Base-by-base conservation (phyloP, 2,113 vertebrate genomes). In the Callaeas wilsoni region DNA sequence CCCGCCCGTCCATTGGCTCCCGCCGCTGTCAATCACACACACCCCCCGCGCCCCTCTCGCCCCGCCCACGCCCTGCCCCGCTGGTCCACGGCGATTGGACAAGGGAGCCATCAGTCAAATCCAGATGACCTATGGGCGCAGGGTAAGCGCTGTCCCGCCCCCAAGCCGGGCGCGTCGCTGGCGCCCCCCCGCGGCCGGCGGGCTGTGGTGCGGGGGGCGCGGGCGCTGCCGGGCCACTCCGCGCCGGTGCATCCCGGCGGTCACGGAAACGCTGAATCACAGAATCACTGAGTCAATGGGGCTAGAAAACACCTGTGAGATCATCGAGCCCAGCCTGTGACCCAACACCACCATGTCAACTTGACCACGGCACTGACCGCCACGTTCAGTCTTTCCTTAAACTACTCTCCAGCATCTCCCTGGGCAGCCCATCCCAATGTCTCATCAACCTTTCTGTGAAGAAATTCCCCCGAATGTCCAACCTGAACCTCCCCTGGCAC, bases 41-140 rank as follows among this genome's bases (percentile, higher is more conserved):
- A 83, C 93, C 90, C 75, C 64, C 67, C 7, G 47, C n/a, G 17
- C 15, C 25, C 35, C 6, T 9, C 37, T 42, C 18, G 33, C 16
- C 50, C 71, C 42, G 32, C 59, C 59, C 37, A 7, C 22, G 23
- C 16, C 68, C 83, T 33, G 35, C 50, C 60, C 35, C 29, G 4
- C 9, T 30, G 1, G 12, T 53, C 9, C 8, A 2, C 1, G 8
- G 3, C 0, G 65, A 93, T 59, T 89, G 94, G 85, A 1, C 13
- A 30, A 1, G 0, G 1, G 3, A 19, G 23, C 6, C 2, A 35
- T 79, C 92, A 46, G 22, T 94, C 86, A 92, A 53, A 4, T 0
- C 5, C 21, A 13, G 7, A 0, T 1, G 6, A 2, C 89, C 73
- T 59, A 87, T 92, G 57, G 6, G 8, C 2, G 25, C 21, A 22